Conservation (phyloP, 2,113 vertebrate species). For the Peucedramus taeniatus region DNA sequence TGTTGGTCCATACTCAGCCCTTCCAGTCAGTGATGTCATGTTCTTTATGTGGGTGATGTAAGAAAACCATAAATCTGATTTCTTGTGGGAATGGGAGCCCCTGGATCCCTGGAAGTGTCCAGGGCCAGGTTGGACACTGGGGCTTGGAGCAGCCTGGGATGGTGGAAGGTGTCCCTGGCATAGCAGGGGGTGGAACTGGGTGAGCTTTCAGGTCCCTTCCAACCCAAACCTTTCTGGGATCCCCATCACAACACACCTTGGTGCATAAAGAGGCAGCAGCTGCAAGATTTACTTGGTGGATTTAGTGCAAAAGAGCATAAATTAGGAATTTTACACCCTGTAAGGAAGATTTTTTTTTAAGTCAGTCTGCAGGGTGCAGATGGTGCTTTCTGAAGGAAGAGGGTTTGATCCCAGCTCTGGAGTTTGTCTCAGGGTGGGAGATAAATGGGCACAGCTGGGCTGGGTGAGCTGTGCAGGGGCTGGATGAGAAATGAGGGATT, state of each 20-base stretch:
- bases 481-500: background rate
- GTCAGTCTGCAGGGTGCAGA: background rate
- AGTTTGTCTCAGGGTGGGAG: background rate
- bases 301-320: background rate
- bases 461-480: background rate
- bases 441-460: background rate
- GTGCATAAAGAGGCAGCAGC: background rate
- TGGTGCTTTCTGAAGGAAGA: background rate
- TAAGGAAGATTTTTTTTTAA: background rate
- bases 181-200: background rate
- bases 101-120: background rate
- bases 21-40: accelerated
- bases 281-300: background rate
- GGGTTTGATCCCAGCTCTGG: background rate
- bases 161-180: background rate
- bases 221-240: background rate
- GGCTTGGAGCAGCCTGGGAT: accelerated
- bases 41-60: accelerated
- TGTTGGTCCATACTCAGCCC: accelerated
- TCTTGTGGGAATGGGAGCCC: background rate
- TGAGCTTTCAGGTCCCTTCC: background rate
- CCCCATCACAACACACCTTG: background rate
- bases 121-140: accelerated
- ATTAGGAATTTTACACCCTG: background rate
- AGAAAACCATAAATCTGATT: background rate